Base-by-base conservation (phyloP, 2,888 invertebrate genomes). In the Brachyptera putata region DNA sequence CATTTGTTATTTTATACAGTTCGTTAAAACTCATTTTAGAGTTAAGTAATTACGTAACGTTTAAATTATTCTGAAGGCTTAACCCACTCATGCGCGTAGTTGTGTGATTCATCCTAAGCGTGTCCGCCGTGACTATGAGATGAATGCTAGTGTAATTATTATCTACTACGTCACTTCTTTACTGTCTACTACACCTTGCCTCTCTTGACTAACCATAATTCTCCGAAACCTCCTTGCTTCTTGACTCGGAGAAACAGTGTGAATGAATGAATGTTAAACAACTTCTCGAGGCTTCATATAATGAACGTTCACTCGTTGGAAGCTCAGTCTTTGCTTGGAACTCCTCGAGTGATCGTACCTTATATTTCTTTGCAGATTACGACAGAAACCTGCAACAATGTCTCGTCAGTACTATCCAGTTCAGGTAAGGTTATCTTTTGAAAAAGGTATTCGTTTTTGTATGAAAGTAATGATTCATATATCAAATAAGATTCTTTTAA, bases 371-470 rank as follows among this genome's bases (percentile, higher is more conserved):
- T n/a, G n/a, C 46, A 24, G 24, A 21, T 18, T 18, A 43, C n/a
- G 11, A 24, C 46, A 22, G 22, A 21, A 46, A 18, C 46, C 24
- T n/a, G 7, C 46, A 46, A 18, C 24, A 46, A n/a, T 46, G 46
- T 62, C 62, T 53, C 56, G 62, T 22, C 48, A 62, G 41, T 62
- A 62, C 41, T 62, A 62, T 36, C 60, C 62, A n/a, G 41, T 34
- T 50, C 60, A 56, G 60, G 62, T 62, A 41, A 57, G 60, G 60
- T 56, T n/a, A n/a, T n/a, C n/a, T n/a, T n/a, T n/a, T n/a, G n/a
- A n/a, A n/a, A n/a, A n/a, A n/a, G n/a, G n/a, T n/a, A n/a, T n/a
- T n/a, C n/a, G n/a, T n/a, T n/a, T n/a, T n/a, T n/a, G n/a, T n/a
- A n/a, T n/a, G n/a, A n/a, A n/a, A n/a, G n/a, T n/a, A n/a, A n/a